Evolutionary conservation across 1,140 invertebrate genomes (phyloP).

Genomic region (Trissolcus basalis): DNA sequence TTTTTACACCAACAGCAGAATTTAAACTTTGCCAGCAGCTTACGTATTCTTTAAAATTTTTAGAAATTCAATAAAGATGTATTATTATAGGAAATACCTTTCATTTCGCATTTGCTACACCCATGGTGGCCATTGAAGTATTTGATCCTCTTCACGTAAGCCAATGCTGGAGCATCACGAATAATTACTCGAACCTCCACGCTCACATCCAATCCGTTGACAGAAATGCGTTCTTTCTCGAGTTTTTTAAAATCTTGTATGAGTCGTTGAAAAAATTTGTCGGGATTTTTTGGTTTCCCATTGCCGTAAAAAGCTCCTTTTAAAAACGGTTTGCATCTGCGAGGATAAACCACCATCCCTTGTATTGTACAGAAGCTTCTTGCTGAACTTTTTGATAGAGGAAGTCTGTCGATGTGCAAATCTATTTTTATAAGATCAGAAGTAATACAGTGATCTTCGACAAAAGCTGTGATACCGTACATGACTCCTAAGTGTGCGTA

Average conservation of each 20-base stretch:
- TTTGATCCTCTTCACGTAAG: background rate
- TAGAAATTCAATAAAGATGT: no score
- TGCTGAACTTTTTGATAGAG: constrained; percentile 6
- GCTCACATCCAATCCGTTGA: background rate
- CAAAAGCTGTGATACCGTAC: no score
- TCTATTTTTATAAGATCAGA: no score
- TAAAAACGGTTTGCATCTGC: background rate
- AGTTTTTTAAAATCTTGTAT: background rate
- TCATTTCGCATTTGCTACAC: background rate
- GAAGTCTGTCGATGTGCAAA: constrained; percentile 12
- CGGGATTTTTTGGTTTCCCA: background rate
- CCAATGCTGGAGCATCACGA: constrained; percentile 3
- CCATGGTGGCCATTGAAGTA: constrained; percentile 11
- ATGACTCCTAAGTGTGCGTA: constrained; percentile 6
- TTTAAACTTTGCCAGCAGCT: no score
- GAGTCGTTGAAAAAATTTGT: background rate
- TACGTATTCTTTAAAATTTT: no score
- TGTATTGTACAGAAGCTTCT: constrained; percentile 4
- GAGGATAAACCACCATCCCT: background rate
- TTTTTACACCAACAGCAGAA: no score
- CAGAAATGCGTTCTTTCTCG: background rate
- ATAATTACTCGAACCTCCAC: background rate
- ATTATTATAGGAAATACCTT: no score
- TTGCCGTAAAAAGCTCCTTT: background rate
- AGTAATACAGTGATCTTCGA: no score